A percentile compares a stretch with the other conserved stretches of the same genome.
Evolutionary conservation across 2,888 invertebrate genomes (phyloP).

Genomic region (Dynastes maya): DNA sequence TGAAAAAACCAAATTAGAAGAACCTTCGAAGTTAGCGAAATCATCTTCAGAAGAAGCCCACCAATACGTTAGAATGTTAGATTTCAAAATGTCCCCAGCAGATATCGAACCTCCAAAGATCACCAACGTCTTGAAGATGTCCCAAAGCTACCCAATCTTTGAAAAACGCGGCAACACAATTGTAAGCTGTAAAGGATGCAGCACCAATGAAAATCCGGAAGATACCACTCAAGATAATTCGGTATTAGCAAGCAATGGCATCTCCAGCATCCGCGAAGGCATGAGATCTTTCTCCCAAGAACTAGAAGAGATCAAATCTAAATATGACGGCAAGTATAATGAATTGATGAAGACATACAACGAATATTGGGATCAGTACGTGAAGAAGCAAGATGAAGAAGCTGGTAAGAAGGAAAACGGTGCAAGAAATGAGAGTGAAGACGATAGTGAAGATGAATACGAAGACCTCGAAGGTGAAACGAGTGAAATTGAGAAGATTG

Average conservation of each 20-base stretch:
- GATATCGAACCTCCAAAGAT: slow-evolving; percentile 56
- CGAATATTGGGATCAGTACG: slow-evolving; percentile 60
- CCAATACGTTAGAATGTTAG: slow-evolving; percentile 56
- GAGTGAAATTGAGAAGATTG: background rate
- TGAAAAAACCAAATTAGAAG: slow-evolving; percentile 38
- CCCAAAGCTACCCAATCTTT: slow-evolving; percentile 58
- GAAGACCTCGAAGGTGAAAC: slow-evolving; percentile 33
- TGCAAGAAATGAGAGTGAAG: background rate
- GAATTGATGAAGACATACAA: slow-evolving; percentile 63
- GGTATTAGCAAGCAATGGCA: slow-evolving; percentile 57
- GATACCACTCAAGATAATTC: slow-evolving; percentile 52
- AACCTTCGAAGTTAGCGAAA: slow-evolving; percentile 53
- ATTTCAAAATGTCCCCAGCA: slow-evolving; percentile 48
- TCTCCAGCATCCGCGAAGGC: slow-evolving; percentile 58
- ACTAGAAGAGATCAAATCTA: slow-evolving; percentile 56
- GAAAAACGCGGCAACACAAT: slow-evolving; percentile 55
- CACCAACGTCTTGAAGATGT: slow-evolving; percentile 57
- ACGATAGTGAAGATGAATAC: slow-evolving; percentile 18
- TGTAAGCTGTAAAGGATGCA: slow-evolving; percentile 10
- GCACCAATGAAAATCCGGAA: slow-evolving; percentile 16
- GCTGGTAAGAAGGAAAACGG: background rate
- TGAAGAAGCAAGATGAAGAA: slow-evolving; percentile 51
- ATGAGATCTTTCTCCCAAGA: slow-evolving; percentile 56
- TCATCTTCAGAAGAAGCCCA: slow-evolving; percentile 55
- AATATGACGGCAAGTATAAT: slow-evolving; percentile 57